Evolutionary conservation across 2,797 vertebrate species (phyloP).

Genomic region (Mus spretus): DNA sequence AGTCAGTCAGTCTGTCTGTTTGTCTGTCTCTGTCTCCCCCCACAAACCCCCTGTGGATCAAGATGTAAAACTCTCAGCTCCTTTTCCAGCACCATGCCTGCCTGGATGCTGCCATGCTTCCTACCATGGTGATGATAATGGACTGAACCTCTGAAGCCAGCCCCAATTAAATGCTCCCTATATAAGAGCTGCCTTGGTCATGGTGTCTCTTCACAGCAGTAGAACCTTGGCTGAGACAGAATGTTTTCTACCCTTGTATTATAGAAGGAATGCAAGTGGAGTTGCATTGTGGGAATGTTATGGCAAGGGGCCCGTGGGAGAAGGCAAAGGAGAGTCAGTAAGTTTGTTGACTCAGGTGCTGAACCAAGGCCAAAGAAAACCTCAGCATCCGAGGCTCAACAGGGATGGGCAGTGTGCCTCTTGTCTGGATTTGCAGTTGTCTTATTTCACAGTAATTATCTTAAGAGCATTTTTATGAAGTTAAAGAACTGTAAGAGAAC

Average conservation of each 20-base stretch:
- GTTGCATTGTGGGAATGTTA: conserved; percentile 38
- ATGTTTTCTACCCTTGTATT: conserved; percentile 28
- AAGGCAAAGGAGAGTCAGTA: conserved; percentile 50
- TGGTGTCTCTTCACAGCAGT: background rate
- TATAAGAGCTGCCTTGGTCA: too few species aligned
- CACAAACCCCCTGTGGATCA: background rate
- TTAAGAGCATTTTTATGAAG: conserved; percentile 63
- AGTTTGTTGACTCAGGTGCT: conserved; percentile 53
- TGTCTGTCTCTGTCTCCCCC: too few species aligned
- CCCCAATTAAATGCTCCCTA: background rate
- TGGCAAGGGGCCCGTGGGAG: background rate
- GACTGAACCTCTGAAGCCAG: too few species aligned
- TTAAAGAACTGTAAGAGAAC: conserved; percentile 59
- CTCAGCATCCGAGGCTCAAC: conserved; percentile 43
- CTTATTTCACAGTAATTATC: conserved; percentile 61
- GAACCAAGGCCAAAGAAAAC: conserved; percentile 57
- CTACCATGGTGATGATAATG: background rate
- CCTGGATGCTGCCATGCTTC: background rate
- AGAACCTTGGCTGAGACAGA: background rate
- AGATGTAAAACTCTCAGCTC: background rate
- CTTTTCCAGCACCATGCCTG: background rate
- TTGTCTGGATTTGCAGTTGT: conserved; percentile 51
- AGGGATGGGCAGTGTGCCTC: background rate
- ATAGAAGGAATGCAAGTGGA: conserved; percentile 37
- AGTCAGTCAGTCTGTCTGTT: background rate